Base-by-base conservation (phyloP, 1,140 invertebrate genomes). In the Ectropis grisescens region DNA sequence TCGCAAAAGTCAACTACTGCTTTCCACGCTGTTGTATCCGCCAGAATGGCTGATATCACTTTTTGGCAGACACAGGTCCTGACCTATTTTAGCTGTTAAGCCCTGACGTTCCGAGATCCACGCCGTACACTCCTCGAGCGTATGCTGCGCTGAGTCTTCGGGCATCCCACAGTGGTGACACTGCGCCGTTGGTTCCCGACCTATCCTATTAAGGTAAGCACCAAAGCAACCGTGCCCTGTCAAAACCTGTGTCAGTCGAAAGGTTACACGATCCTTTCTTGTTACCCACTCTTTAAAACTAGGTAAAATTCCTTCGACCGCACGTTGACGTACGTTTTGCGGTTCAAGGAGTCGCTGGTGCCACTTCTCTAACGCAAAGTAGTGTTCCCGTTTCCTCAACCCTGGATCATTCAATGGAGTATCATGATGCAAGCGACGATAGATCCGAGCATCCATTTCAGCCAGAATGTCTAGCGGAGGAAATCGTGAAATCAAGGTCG, bases 231-330 rank as follows among this genome's bases (percentile, higher is more conserved):
- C 52, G 29, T 69, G 60, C 10, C 53, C 58, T 9, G 51, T 40
- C 1, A 67, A 25, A 13, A 53, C 34, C 41, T 67, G 64, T 1
- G 46, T 54, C 10, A 68, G 12, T 10, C 46, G 44, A 43, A 33
- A 62, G 14, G 51, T 41, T 5, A 50, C 26, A n/a, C n/a, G n/a
- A n/a, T n/a, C n/a, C n/a, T n/a, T n/a, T n/a, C n/a, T n/a, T n/a
- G n/a, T n/a, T n/a, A n/a, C n/a, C n/a, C n/a, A n/a, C n/a, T n/a
- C n/a, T n/a, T n/a, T n/a, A n/a, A n/a, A n/a, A n/a, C n/a, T n/a
- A n/a, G n/a, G n/a, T n/a, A n/a, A n/a, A n/a, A n/a, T n/a, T n/a
- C n/a, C n/a, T n/a, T n/a, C n/a, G n/a, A n/a, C n/a, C n/a, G n/a
- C n/a, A n/a, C n/a, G n/a, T n/a, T n/a, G n/a, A n/a, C n/a, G n/a